A percentile compares a stretch with the other conserved stretches of the same genome.
Evolutionary conservation across 2,797 vertebrate species (phyloP).

Genomic region (Hyperoplus immaculatus): DNA sequence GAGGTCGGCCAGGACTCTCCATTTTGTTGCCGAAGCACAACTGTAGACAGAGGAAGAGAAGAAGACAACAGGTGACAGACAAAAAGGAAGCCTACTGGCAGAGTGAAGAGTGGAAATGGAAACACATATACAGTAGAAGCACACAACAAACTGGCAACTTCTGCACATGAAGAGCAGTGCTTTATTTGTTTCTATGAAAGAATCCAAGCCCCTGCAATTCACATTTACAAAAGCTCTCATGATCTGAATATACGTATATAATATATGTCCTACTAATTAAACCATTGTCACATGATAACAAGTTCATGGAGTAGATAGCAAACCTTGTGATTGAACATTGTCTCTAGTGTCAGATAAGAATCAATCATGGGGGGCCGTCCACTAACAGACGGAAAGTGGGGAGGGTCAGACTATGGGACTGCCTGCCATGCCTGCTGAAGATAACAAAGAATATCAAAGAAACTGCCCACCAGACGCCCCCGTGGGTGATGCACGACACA

Average conservation of each 20-base stretch:
- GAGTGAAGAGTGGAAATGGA: slow-evolving; percentile 11
- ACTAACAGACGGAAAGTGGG: too few relatives aligned
- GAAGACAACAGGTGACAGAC: slow-evolving; percentile 68
- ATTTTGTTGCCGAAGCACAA: slow-evolving; percentile 52
- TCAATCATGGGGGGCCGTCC: too few relatives aligned
- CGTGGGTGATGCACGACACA: slow-evolving; percentile 67
- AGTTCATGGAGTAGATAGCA: background rate
- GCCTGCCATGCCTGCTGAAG: slow-evolving; percentile 54
- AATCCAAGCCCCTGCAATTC: background rate
- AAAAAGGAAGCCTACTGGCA: slow-evolving; percentile 37
- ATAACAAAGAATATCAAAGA: slow-evolving; percentile 55
- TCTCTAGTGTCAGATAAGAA: too few relatives aligned
- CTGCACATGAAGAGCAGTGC: background rate
- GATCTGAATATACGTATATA: background rate
- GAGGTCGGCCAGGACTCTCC: slow-evolving; percentile 67
- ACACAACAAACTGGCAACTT: slow-evolving; percentile 6
- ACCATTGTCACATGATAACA: background rate
- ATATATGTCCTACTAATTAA: background rate
- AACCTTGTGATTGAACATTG: background rate
- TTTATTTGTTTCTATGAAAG: background rate
- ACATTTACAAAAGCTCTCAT: background rate
- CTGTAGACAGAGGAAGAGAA: slow-evolving; percentile 71
- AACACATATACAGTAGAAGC: slow-evolving; percentile 2
- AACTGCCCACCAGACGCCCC: slow-evolving; percentile 65
- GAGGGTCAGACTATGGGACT: too few relatives aligned